A percentile compares a stretch with the other conserved stretches of the same genome.
phyloP scores from a whole-genome alignment of 2,113 vertebrate genomes.

The Alaudala cheleensis region DNA sequence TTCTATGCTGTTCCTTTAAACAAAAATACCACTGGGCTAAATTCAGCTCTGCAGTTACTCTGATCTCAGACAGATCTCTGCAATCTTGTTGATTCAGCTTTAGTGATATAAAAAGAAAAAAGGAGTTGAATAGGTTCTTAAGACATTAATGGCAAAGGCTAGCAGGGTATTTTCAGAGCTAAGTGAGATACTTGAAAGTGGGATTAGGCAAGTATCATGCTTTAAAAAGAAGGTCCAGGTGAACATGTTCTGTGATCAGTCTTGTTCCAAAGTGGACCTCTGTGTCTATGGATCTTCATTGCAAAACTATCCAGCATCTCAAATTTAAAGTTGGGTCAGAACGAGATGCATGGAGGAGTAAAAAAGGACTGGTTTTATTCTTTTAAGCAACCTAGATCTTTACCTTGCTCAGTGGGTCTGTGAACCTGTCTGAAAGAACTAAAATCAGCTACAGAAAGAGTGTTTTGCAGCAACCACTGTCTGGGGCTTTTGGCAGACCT shows the following conservation, averaged over 20 bases:
- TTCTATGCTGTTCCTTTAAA: not conserved
- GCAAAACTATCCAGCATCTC: not conserved
- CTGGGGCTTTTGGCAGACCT: not conserved
- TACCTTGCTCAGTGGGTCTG: not conserved
- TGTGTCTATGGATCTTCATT: not conserved
- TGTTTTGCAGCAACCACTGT: not conserved
- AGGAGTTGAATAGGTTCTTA: not conserved
- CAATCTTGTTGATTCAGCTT: slow-evolving; percentile 35
- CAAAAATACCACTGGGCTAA: slow-evolving; percentile 1
- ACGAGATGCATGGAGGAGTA: fast-evolving
- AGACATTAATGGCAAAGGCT: not conserved
- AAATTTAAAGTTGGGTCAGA: not conserved
- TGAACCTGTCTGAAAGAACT: not conserved
- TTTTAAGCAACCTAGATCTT: not conserved
- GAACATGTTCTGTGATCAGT: not conserved
- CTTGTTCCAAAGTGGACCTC: not conserved
- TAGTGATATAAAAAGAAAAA: not conserved
- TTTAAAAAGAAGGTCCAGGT: not conserved
- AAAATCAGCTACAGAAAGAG: not conserved
- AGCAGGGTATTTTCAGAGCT: not conserved
- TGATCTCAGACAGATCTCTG: not conserved
- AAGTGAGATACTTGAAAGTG: not conserved
- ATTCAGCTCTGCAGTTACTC: slow-evolving; percentile 28
- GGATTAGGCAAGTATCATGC: not conserved
- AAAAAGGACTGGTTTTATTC: not conserved